Percentiles rank a stretch among this genome's conserved stretches.
phyloP scores from a whole-genome alignment of 2,797 vertebrate genomes.

The Acanthornis magna region DNA sequence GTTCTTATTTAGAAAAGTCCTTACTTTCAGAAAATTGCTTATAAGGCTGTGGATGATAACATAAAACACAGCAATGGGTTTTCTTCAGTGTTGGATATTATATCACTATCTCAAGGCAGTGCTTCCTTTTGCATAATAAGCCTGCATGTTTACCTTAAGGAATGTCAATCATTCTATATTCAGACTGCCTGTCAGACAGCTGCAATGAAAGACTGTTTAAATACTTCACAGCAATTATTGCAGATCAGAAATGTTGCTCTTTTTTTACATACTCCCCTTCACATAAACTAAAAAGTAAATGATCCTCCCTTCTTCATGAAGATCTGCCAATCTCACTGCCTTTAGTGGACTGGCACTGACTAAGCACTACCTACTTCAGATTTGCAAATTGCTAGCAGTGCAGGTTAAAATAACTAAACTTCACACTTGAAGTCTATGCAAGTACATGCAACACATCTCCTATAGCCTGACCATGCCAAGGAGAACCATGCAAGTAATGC shows the following conservation, averaged over 20 bases:
- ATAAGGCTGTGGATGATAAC: background rate
- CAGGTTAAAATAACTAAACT: background rate
- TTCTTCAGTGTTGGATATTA: background rate
- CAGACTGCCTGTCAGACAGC: background rate
- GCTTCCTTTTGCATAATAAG: background rate
- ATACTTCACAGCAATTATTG: background rate
- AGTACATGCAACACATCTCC: rapidly evolving
- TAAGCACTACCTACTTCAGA: background rate
- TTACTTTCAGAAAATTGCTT: background rate
- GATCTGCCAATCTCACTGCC: background rate
- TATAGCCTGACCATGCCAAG: background rate
- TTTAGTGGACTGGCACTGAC: too few relatives aligned
- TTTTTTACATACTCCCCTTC: background rate
- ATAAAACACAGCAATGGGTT: background rate
- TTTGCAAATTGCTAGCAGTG: background rate
- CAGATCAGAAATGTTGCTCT: background rate
- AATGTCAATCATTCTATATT: background rate
- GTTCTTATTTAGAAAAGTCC: background rate
- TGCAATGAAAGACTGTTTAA: background rate
- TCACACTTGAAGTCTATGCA: background rate
- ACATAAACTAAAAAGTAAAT: background rate
- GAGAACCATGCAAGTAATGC: background rate
- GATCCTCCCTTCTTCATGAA: background rate
- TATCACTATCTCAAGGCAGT: background rate
- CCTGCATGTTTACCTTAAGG: background rate